A percentile compares a stretch with the other conserved stretches of the same genome.
These are phyloP conservation scores for Drosophila melanica DNA, from an alignment of 1,140 invertebrate species.

Conservation along the genomic window DNA sequence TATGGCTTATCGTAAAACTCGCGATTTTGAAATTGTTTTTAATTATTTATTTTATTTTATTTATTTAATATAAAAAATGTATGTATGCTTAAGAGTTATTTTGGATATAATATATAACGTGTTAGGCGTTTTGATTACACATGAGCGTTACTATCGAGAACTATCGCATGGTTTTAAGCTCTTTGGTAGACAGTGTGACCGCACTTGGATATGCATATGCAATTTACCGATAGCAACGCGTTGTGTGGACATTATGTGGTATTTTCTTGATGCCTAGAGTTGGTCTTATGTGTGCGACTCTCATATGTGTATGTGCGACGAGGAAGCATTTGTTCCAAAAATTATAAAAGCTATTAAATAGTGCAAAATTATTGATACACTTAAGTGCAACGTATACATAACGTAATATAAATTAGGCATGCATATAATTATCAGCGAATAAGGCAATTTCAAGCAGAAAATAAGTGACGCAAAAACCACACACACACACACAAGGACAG, in stretches of 20 bases:
- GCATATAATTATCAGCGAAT: conserved; percentile 32
- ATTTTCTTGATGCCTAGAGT: conserved; percentile 8
- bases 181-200: conserved; percentile 12
- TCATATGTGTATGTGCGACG: conserved; percentile 59
- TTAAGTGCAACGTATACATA: conserved; percentile 66
- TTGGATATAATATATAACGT: too few relatives aligned
- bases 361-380: conserved; percentile 67
- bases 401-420: conserved; percentile 32
- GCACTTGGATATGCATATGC: background rate
- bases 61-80: too few relatives aligned
- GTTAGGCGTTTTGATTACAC: too few relatives aligned
- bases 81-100: too few relatives aligned
- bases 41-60: too few relatives aligned
- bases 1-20: background rate
- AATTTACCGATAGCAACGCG: conserved; percentile 1
- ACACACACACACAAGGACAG: conserved; percentile 33
- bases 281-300: conserved; percentile 33
- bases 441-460: conserved; percentile 20
- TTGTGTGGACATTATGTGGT: conserved; percentile 1
- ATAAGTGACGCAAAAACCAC: conserved; percentile 56
- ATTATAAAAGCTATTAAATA: conserved; percentile 55
- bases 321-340: conserved; percentile 69
- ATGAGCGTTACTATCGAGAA: background rate
- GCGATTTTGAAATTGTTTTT: background rate
- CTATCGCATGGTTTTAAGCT: background rate